Conservation (phyloP, 1,140 invertebrate genomes). For the Lerema accius region DNA sequence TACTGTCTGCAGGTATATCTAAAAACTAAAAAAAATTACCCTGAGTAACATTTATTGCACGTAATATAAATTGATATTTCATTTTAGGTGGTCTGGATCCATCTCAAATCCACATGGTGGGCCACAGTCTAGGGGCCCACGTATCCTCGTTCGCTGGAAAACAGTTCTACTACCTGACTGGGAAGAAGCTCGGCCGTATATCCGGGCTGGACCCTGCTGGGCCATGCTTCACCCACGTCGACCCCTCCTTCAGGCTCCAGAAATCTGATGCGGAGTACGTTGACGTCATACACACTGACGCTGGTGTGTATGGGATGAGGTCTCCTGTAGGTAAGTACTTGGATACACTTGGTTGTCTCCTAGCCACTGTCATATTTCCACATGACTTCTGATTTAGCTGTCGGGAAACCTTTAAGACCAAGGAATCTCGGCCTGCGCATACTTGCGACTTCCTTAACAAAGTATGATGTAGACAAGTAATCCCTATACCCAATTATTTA, state of each 20-base stretch:
- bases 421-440: too few relatives aligned
- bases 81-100: constrained; percentile 58
- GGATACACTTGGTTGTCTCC: neutral
- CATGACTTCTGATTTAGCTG: too few relatives aligned
- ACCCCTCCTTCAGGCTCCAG: constrained; percentile 83
- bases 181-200: constrained; percentile 83
- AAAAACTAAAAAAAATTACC: too few relatives aligned
- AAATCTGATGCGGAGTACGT: constrained; percentile 87
- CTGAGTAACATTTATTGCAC: too few relatives aligned
- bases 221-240: constrained; percentile 85
- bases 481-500: too few relatives aligned
- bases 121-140: constrained; percentile 93
- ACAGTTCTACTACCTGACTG: constrained; percentile 55
- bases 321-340: constrained; percentile 55
- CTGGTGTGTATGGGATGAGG: constrained; percentile 81
- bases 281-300: constrained; percentile 89
- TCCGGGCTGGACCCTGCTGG: constrained; percentile 89
- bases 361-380: too few relatives aligned
- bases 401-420: too few relatives aligned
- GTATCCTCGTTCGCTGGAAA: constrained; percentile 90
- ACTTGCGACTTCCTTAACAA: too few relatives aligned
- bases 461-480: too few relatives aligned
- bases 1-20: too few relatives aligned
- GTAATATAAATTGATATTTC: too few relatives aligned
- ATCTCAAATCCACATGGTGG: constrained; percentile 88